Evolutionary conservation across 2,888 invertebrate genomes (phyloP).

Genomic region (Allolobophora icterica): DNA sequence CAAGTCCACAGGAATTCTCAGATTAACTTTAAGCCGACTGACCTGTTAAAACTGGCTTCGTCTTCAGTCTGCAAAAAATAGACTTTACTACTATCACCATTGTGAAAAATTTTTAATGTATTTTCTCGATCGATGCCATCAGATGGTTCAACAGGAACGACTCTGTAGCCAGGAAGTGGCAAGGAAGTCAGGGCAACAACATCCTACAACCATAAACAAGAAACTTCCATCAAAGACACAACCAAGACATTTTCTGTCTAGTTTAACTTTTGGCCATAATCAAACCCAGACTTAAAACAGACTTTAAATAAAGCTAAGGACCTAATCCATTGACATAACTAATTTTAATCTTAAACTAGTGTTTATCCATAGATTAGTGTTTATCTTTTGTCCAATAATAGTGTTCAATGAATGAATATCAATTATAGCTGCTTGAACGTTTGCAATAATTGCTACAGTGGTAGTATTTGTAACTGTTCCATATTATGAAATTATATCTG

Average conservation of each 20-base stretch:
- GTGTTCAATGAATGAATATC: neutral
- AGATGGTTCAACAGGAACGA: conserved; percentile 62
- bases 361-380: neutral
- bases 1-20: neutral
- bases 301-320: neutral
- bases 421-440: neutral
- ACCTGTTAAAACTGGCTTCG: neutral
- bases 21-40: neutral
- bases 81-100: conserved; percentile 61
- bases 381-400: neutral
- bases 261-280: neutral
- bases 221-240: neutral
- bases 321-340: neutral
- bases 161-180: conserved; percentile 71
- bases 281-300: neutral
- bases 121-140: conserved; percentile 55
- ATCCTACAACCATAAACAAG: conserved; percentile 57
- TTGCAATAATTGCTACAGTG: neutral
- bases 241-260: neutral
- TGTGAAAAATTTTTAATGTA: conserved; percentile 39
- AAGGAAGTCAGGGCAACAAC: conserved; percentile 70
- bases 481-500: neutral
- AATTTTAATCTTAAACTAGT: neutral
- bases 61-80: conserved; percentile 69
- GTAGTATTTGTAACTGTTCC: neutral